These are phyloP conservation scores for Mesoligia furuncula DNA, from an alignment of 2,888 invertebrate species.

Conservation along the genomic window DNA sequence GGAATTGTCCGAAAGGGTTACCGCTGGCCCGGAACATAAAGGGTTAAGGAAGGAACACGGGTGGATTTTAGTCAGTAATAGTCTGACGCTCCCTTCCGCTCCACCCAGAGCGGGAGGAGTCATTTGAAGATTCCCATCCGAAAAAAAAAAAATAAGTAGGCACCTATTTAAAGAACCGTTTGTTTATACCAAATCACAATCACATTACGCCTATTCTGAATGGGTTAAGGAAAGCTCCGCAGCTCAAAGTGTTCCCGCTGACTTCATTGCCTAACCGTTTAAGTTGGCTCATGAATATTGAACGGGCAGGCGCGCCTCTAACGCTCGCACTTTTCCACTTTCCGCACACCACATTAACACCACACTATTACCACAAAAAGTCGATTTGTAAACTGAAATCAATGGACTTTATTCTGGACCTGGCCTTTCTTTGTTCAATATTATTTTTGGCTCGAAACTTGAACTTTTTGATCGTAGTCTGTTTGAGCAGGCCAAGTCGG, in stretches of 20 bases:
- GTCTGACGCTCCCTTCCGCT: too few relatives aligned
- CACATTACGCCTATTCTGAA: conserved; percentile 8
- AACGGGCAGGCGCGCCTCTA: conserved; percentile 73
- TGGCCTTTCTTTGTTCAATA: conserved; percentile 41
- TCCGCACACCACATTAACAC: conserved; percentile 76
- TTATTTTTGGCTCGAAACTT: conserved; percentile 30
- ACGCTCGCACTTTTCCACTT: conserved; percentile 74
- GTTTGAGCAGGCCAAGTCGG: conserved; percentile 8
- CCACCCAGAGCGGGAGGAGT: too few relatives aligned
- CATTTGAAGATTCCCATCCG: too few relatives aligned
- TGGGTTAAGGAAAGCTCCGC: conserved; percentile 2
- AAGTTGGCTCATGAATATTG: conserved; percentile 87
- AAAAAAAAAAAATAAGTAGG: too few relatives aligned
- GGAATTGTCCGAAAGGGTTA: too few relatives aligned
- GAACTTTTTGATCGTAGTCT: conserved; percentile 25
- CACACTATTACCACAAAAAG: conserved; percentile 79
- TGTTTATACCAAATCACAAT: conserved; percentile 17
- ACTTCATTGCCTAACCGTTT: conserved; percentile 73
- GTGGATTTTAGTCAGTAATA: too few relatives aligned
- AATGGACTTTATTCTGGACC: conserved; percentile 65
- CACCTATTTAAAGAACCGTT: background rate
- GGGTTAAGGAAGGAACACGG: too few relatives aligned
- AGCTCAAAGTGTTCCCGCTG: conserved; percentile 62
- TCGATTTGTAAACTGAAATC: conserved; percentile 79
- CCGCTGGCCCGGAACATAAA: too few relatives aligned